A percentile compares a stretch with the other conserved stretches of the same genome.
Conservation (phyloP, 2,888 invertebrate species). For the Choreutis nemorana region DNA sequence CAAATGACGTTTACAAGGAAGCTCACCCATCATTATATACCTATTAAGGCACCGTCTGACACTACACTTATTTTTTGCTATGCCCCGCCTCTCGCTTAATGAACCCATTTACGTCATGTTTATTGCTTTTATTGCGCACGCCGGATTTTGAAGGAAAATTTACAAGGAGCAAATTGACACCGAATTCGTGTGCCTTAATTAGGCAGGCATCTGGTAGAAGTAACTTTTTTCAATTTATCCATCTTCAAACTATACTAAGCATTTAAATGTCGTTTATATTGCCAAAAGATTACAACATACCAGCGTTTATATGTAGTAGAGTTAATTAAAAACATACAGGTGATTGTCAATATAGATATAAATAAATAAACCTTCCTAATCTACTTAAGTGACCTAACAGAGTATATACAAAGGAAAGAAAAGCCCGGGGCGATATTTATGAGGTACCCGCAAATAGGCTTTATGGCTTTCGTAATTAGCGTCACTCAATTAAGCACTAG, state of each 20-base stretch:
- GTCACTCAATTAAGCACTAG: conserved; percentile 64
- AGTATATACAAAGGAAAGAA: conserved; percentile 42
- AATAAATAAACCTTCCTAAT: too few relatives aligned
- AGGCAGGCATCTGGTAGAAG: conserved; percentile 34
- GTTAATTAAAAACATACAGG: too few relatives aligned
- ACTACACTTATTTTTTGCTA: conserved; percentile 52
- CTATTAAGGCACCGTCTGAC: conserved; percentile 43
- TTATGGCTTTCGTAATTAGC: conserved; percentile 60
- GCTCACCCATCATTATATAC: conserved; percentile 53
- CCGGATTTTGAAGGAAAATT: conserved; percentile 55
- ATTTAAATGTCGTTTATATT: too few relatives aligned
- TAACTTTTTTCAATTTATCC: too few relatives aligned
- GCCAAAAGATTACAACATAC: too few relatives aligned
- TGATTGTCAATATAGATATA: too few relatives aligned
- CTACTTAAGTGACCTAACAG: too few relatives aligned
- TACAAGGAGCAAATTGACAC: conserved; percentile 59
- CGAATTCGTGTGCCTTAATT: conserved; percentile 43
- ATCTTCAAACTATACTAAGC: too few relatives aligned
- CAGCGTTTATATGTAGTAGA: too few relatives aligned
- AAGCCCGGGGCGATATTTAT: conserved; percentile 42
- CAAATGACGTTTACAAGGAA: too few relatives aligned
- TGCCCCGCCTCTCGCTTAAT: conserved; percentile 52
- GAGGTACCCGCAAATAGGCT: conserved; percentile 43
- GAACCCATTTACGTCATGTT: conserved; percentile 62
- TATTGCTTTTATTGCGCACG: conserved; percentile 59